Conservation (phyloP, 2,113 vertebrate species). For the Eulemur macaco region DNA sequence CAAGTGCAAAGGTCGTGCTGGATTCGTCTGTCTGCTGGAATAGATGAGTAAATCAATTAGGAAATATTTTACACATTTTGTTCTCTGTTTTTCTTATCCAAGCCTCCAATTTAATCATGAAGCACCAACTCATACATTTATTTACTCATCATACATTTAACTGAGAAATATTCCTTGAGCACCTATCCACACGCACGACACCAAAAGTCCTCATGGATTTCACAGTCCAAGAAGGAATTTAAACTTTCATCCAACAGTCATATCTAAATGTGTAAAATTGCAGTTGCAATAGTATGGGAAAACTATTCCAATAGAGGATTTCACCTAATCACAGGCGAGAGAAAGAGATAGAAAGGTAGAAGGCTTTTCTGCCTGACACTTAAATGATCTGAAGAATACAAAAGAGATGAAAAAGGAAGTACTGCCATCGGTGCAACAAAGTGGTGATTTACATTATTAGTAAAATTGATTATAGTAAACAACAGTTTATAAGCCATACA, state of each 20-base stretch:
- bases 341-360: neutral
- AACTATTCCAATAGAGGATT: neutral
- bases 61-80: neutral
- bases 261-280: neutral
- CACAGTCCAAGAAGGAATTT: neutral
- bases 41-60: neutral
- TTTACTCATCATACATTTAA: neutral
- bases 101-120: neutral
- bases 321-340: neutral
- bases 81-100: neutral
- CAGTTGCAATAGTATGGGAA: neutral
- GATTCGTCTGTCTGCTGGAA: neutral
- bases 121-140: neutral
- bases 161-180: neutral
- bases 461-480: neutral
- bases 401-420: neutral
- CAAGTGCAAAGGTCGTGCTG: neutral
- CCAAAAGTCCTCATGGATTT: neutral
- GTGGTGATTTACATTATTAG: neutral
- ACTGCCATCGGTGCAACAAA: neutral
- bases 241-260: neutral
- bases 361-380: neutral
- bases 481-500: neutral
- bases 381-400: neutral
- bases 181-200: neutral